phyloP scores from a whole-genome alignment of 1,140 invertebrate species.

The Drosophila ohnishii region DNA sequence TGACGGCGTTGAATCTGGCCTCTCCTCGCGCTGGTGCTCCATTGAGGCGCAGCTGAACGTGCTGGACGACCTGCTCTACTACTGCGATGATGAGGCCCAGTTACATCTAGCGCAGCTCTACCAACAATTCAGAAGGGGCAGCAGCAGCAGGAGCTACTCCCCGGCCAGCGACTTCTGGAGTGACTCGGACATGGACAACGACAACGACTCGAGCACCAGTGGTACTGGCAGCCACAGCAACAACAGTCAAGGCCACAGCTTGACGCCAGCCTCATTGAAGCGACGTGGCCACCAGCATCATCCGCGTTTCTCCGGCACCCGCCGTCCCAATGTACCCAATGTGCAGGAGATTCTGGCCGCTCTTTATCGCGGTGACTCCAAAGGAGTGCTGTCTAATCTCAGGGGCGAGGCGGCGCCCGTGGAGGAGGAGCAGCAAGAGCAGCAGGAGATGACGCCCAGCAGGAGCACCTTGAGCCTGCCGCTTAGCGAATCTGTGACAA shows the following conservation, averaged over 20 bases:
- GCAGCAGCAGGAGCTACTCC: constrained; percentile 29
- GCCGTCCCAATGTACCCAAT: constrained; percentile 82
- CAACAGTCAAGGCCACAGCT: constrained; percentile 68
- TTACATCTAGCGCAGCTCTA: constrained; percentile 66
- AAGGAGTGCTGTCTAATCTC: constrained; percentile 69
- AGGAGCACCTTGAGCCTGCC: constrained; percentile 70
- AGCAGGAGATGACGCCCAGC: constrained; percentile 18
- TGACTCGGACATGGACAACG: constrained; percentile 64
- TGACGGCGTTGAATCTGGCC: constrained; percentile 55
- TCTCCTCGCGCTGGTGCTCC: constrained; percentile 77
- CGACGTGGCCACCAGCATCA: constrained; percentile 92
- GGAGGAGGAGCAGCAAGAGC: constrained; percentile 18
- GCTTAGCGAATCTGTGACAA: constrained; percentile 73
- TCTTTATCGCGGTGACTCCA: constrained; percentile 78
- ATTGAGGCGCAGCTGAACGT: constrained; percentile 77
- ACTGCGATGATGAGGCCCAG: constrained; percentile 74
- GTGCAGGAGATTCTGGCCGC: constrained; percentile 81
- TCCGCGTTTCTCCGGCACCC: constrained; percentile 85
- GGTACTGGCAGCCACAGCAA: constrained; percentile 85
- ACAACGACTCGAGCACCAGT: constrained; percentile 82
- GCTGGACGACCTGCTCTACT: constrained; percentile 73
- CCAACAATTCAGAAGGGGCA: constrained; percentile 44
- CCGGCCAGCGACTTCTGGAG: constrained; percentile 57
- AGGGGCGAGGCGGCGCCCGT: constrained; percentile 39
- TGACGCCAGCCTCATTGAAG: constrained; percentile 83